A percentile compares a stretch with the other conserved stretches of the same genome.
Conservation (phyloP, 2,797 vertebrate genomes). For the Sebastes miniatus region DNA sequence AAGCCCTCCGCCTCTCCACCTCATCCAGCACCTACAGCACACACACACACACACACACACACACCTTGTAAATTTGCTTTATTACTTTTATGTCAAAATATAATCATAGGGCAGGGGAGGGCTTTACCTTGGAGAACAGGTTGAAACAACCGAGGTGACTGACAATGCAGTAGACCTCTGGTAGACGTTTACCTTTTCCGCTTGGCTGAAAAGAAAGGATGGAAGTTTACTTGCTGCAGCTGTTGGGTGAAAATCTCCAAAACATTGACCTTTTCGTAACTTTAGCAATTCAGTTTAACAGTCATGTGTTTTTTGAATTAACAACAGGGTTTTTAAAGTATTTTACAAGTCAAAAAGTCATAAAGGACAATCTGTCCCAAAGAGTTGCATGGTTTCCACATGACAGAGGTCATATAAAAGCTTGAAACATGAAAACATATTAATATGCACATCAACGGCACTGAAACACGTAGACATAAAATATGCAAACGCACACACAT, state of each 20-base stretch:
- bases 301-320: neutral
- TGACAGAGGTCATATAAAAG: neutral
- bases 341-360: neutral
- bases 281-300: neutral
- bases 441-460: neutral
- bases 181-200: conserved; percentile 76
- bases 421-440: neutral
- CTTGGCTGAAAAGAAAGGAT: conserved; percentile 67
- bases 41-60: too few relatives aligned
- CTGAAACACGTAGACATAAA: conserved; percentile 9
- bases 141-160: conserved; percentile 94
- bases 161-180: conserved; percentile 89
- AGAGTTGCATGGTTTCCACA: neutral
- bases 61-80: neutral
- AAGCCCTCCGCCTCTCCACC: conserved; percentile 93
- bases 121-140: conserved; percentile 91
- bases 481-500: conserved; percentile 31
- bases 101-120: neutral
- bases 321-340: neutral
- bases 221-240: neutral
- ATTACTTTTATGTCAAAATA: neutral
- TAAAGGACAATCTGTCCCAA: neutral
- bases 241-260: neutral
- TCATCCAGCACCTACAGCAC: conserved; percentile 91
- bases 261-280: neutral